phyloP scores from a whole-genome alignment of 2,888 invertebrate species.

The Melanostoma mellinum region DNA sequence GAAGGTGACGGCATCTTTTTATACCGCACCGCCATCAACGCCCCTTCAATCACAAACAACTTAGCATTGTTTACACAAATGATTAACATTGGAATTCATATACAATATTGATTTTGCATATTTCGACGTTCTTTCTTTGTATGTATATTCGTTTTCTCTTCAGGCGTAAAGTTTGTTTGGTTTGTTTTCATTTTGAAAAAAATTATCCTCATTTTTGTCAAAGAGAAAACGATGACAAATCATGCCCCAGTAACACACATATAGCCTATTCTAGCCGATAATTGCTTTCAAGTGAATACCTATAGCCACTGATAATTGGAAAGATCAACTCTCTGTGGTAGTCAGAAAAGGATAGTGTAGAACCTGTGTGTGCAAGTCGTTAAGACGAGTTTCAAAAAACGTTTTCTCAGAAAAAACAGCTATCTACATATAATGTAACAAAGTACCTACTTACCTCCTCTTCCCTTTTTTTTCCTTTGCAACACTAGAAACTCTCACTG shows the following conservation, averaged over 20 bases:
- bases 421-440: conserved; percentile 14
- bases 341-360: background rate
- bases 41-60: background rate
- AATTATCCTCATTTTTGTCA: background rate
- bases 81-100: conserved; percentile 44
- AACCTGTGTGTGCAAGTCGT: conserved; percentile 5
- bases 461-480: background rate
- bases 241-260: conserved; percentile 61
- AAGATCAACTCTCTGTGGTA: conserved; percentile 19
- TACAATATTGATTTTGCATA: conserved; percentile 40
- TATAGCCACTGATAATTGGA: conserved; percentile 41
- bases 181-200: background rate
- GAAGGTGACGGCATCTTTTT: background rate
- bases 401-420: conserved; percentile 35
- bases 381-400: conserved; percentile 5
- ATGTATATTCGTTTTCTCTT: conserved; percentile 2
- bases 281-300: conserved; percentile 42
- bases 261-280: conserved; percentile 13
- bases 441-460: too few relatives aligned
- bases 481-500: background rate
- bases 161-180: background rate
- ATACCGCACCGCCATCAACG: conserved; percentile 16
- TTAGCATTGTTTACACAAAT: background rate
- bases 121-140: background rate
- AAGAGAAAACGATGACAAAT: conserved; percentile 42